These are phyloP conservation scores for Tautogolabrus adspersus DNA, from an alignment of 2,113 vertebrate genomes.

Conservation along the genomic window DNA sequence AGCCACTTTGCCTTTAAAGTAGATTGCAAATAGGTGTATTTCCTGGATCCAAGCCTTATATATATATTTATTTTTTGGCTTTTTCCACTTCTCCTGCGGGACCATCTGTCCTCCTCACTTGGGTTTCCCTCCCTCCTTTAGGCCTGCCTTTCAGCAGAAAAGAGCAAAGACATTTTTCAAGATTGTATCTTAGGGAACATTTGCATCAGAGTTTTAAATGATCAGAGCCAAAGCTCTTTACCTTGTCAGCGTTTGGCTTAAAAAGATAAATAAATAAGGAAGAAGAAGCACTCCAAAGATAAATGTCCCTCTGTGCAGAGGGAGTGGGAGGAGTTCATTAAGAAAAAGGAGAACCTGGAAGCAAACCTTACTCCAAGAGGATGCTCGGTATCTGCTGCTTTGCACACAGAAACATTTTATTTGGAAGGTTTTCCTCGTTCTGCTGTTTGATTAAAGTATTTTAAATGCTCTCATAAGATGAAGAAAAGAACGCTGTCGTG, in stretches of 20 bases:
- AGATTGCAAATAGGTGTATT: constrained; percentile 8
- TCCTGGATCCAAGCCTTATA: constrained; percentile 28
- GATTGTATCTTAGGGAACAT: constrained; percentile 18
- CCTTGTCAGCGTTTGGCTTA: constrained; percentile 55
- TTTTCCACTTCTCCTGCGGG: constrained; percentile 19
- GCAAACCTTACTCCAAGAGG: constrained; percentile 13
- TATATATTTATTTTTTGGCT: constrained; percentile 25
- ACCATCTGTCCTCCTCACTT: constrained; percentile 45
- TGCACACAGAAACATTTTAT: constrained; percentile 4
- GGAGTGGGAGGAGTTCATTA: constrained; percentile 34
- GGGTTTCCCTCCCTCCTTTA: constrained; percentile 26
- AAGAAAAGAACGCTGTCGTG: background rate
- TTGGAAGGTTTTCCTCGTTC: background rate
- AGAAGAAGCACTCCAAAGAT: constrained; percentile 43
- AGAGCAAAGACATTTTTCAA: constrained; percentile 36
- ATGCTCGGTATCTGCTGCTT: constrained; percentile 12
- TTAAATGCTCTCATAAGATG: background rate
- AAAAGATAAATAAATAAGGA: constrained; percentile 29
- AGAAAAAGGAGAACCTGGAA: constrained; percentile 16
- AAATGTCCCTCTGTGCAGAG: constrained; percentile 37
- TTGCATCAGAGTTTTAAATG: constrained; percentile 34
- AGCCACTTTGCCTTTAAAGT: constrained; percentile 9
- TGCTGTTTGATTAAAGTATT: constrained; percentile 1
- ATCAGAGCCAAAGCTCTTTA: constrained; percentile 46
- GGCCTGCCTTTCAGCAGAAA: constrained; percentile 9